Percentiles rank a stretch among this genome's conserved stretches.
Evolutionary conservation across 2,888 invertebrate genomes (phyloP).

Genomic region (Sinelater perroti): DNA sequence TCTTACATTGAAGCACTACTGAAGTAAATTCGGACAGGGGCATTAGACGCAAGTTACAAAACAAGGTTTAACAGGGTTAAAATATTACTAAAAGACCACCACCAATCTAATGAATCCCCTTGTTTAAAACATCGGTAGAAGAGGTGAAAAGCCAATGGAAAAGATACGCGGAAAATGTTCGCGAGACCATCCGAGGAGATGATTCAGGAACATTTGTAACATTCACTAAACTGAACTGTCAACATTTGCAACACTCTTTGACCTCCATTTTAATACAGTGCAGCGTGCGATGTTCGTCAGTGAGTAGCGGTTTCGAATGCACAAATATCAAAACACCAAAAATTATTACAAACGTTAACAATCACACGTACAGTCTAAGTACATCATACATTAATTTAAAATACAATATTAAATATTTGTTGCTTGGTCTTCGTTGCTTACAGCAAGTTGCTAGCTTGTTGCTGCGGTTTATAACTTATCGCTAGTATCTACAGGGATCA

Average conservation of each 20-base stretch:
- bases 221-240: conserved; percentile 7
- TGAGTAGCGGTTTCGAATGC: conserved; percentile 27
- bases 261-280: conserved; percentile 9
- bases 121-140: conserved; percentile 48
- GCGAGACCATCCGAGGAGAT: conserved; percentile 20
- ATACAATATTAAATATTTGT: conserved; percentile 25
- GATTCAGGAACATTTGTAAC: conserved; percentile 24
- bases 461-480: conserved; percentile 26
- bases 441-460: conserved; percentile 37
- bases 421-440: conserved; percentile 44
- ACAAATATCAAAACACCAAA: conserved; percentile 10
- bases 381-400: conserved; percentile 14
- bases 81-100: conserved; percentile 51
- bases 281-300: conserved; percentile 7
- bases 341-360: conserved; percentile 9
- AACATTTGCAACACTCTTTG: conserved; percentile 13
- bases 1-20: conserved; percentile 41
- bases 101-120: conserved; percentile 53
- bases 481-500: conserved; percentile 34
- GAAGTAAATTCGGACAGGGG: conserved; percentile 46
- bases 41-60: conserved; percentile 46
- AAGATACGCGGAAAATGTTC: conserved; percentile 54
- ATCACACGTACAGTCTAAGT: conserved; percentile 9
- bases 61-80: conserved; percentile 38
- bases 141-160: conserved; percentile 59